These are phyloP conservation scores for Dreissena polymorpha DNA, from an alignment of 1,140 invertebrate genomes.

Conservation along the genomic window DNA sequence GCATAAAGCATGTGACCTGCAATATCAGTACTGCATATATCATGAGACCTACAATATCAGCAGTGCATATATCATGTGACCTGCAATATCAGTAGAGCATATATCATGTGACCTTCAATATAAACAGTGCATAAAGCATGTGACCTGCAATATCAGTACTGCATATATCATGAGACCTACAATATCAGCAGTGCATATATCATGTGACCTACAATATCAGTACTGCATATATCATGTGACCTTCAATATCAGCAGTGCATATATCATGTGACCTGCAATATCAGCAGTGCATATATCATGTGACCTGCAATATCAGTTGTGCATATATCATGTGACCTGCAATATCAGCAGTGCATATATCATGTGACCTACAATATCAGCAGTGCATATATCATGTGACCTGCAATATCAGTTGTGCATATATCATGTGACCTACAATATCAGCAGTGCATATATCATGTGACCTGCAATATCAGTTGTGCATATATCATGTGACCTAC, in stretches of 20 bases:
- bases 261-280: no score
- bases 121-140: no score
- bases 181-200: conserved; percentile 11
- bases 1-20: conserved; percentile 81
- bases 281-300: conserved; percentile 79
- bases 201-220: no score
- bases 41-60: no score
- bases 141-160: no score
- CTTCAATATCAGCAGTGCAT: conserved; percentile 67
- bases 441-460: no score
- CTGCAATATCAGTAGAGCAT: conserved; percentile 77
- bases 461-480: no score
- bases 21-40: conserved; percentile 6
- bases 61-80: conserved; percentile 81
- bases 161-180: conserved; percentile 81
- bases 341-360: conserved; percentile 78
- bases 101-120: conserved; percentile 81
- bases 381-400: no score
- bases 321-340: no score
- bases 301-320: conserved; percentile 78
- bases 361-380: conserved; percentile 79
- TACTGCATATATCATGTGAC: conserved; percentile 81
- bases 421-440: conserved; percentile 81
- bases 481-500: conserved; percentile 81
- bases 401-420: conserved; percentile 77